Base-by-base conservation (phyloP, 2,113 vertebrate species). In the Nipponia nippon region DNA sequence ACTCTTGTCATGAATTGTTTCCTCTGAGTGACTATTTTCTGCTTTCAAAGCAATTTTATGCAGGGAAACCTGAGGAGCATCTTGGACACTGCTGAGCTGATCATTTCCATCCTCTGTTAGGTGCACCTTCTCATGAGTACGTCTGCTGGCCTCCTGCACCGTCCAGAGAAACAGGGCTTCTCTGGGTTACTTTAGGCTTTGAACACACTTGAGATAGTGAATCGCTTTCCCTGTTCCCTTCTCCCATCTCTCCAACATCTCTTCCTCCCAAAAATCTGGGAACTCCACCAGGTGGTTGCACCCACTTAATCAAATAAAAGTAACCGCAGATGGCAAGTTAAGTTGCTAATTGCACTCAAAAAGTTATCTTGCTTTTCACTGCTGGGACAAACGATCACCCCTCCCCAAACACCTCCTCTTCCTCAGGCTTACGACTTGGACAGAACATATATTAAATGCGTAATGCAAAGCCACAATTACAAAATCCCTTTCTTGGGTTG, bases 401-500 rank as follows among this genome's bases (percentile, higher is more conserved):
- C 36, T 96, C 49, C 81, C 59, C 77, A 47, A 55, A 77, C 40
- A 63, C 47, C 80, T 50, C 36, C 66, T 79, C 30, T 8, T 66
- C 67, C 27, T 16, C 12, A 16, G 87, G 71, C 84, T 80, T 22
- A 46, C 6, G 21, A 73, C n/a, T 14, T 44, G n/a, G 59, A 32
- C 71, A 78, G 16, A 18, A 22, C 36, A 26, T 15, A 11, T 15
- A 50, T 22, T 62, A 42, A 83, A 49, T 5, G n/a, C 2, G 30
- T 27, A 70, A 69, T 2, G 26, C 83, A 77, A 72, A 75, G 18
- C 67, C 44, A 30, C 38, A 38, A 32, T 38, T 42, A 59, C 71
- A 72, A 92, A 97, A 94, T 86, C 90, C 82, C 40, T 95, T 67
- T 73, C 70, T 97, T 93, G 96, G 71, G 72, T 25, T 50, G 32